Conservation (phyloP, 1,140 invertebrate genomes). For the Lasaia peninsularis region DNA sequence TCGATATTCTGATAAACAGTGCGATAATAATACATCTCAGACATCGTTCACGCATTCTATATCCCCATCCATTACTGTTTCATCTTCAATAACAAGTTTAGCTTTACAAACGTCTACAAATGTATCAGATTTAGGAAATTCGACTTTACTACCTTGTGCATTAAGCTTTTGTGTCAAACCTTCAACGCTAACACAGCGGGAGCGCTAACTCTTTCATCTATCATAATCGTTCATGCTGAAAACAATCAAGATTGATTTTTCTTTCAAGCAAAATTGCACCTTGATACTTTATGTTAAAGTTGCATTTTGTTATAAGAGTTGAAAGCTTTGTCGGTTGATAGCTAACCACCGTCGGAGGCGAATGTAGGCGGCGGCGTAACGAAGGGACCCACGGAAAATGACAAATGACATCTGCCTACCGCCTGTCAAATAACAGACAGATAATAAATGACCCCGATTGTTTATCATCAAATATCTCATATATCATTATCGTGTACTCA, state of each 20-base stretch:
- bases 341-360: constrained; percentile 68
- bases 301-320: constrained; percentile 27
- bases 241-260: constrained; percentile 75
- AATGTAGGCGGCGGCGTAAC: constrained; percentile 69
- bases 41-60: constrained; percentile 73
- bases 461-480: constrained; percentile 78
- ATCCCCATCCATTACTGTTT: constrained; percentile 75
- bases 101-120: constrained; percentile 44
- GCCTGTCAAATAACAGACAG: constrained; percentile 78
- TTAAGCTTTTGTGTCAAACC: constrained; percentile 38
- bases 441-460: constrained; percentile 79
- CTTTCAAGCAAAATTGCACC: constrained; percentile 33
- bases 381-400: constrained; percentile 76
- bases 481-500: constrained; percentile 75
- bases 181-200: constrained; percentile 45
- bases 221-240: constrained; percentile 77
- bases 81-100: constrained; percentile 74
- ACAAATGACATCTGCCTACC: constrained; percentile 79
- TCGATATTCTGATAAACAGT: constrained; percentile 68
- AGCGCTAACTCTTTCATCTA: constrained; percentile 77
- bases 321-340: constrained; percentile 60
- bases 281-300: constrained; percentile 23
- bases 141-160: constrained; percentile 34
- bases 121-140: constrained; percentile 21
- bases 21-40: constrained; percentile 73